phyloP scores from a whole-genome alignment of 1,140 invertebrate species.

The Drosophila eugracilis region DNA sequence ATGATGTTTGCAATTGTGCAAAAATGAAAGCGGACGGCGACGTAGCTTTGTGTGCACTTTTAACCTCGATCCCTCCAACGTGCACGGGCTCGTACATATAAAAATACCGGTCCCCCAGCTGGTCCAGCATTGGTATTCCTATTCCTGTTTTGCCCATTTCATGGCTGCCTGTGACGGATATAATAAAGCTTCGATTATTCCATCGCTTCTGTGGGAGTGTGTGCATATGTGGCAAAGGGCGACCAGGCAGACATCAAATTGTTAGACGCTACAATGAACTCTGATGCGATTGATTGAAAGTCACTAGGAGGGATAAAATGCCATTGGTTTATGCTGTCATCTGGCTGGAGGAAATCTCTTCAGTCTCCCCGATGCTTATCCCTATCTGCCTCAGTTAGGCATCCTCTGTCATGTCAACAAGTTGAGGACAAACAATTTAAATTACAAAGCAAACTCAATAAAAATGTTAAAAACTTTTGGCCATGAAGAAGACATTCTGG shows the following conservation, averaged over 20 bases:
- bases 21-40: slow-evolving; percentile 19
- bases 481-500: slow-evolving; percentile 39
- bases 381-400: slow-evolving; percentile 2
- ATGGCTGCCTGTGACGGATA: slow-evolving; percentile 51
- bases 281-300: slow-evolving; percentile 82
- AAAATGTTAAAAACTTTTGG: slow-evolving; percentile 74
- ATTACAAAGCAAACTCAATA: slow-evolving; percentile 82
- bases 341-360: slow-evolving; percentile 22
- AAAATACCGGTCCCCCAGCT: slow-evolving; percentile 1
- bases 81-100: slow-evolving; percentile 1
- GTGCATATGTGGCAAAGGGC: slow-evolving; percentile 25
- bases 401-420: slow-evolving; percentile 61
- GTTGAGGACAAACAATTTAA: slow-evolving; percentile 76
- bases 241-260: slow-evolving; percentile 69
- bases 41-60: slow-evolving; percentile 23
- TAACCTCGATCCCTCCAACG: slow-evolving; percentile 8
- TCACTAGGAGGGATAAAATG: slow-evolving; percentile 72
- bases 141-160: slow-evolving; percentile 13
- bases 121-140: slow-evolving; percentile 4
- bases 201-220: slow-evolving; percentile 5
- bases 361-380: slow-evolving; percentile 5
- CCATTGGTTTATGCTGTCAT: slow-evolving; percentile 66
- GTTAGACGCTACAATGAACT: slow-evolving; percentile 78
- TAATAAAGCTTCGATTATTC: slow-evolving; percentile 66
- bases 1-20: slow-evolving; percentile 63